Base-by-base conservation (phyloP, 2,888 invertebrate genomes). In the Psococerastis gibbosa region DNA sequence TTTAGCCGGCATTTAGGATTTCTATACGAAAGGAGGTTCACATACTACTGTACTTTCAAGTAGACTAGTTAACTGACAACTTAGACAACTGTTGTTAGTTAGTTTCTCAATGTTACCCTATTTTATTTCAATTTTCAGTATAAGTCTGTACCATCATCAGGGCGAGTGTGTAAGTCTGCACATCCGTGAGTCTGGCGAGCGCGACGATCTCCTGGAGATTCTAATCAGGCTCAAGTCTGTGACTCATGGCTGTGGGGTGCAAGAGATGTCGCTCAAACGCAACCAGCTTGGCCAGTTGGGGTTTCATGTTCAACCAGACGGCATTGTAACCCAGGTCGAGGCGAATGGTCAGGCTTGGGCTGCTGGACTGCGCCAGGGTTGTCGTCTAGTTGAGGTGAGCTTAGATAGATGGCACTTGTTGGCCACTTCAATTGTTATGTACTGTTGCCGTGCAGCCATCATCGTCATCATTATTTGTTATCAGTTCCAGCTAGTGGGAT, bases 271-370 rank as follows among this genome's bases (percentile, higher is more conserved):
- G 43, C 68, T 89, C 47, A 75, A 78, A 54, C 69, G 91, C 16
- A 89, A 87, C 56, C 73, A 74, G 42, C 70, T 81, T 52, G 79
- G 84, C 11, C 89, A 89, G 57, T 70, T 92, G 41, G 55, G 91
- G 88, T 84, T 84, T 62, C 83, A 84, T 62, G 87, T 91, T 31
- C 88, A 89, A 56, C 83, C 84, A 13, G 91, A 91, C 60, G 94
- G 94, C 2, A 75, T 94, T 18, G 88, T 94, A 22, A 91, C 91
- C 2, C 82, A 89, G 55, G 89, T 92, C n/a, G 91, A 91, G 58
- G 69, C 67, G 52, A 64, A 70, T 58, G 75, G 73, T 20, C 64
- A 67, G 27, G 80, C 82, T 22, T 77, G 76, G 63, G 73, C 77
- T 46, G 83, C 87, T 2, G 94, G 92, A n/a, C 68, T 95, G 38